phyloP scores from a whole-genome alignment of 2,888 invertebrate genomes.

The Epinotia brunnichana region DNA sequence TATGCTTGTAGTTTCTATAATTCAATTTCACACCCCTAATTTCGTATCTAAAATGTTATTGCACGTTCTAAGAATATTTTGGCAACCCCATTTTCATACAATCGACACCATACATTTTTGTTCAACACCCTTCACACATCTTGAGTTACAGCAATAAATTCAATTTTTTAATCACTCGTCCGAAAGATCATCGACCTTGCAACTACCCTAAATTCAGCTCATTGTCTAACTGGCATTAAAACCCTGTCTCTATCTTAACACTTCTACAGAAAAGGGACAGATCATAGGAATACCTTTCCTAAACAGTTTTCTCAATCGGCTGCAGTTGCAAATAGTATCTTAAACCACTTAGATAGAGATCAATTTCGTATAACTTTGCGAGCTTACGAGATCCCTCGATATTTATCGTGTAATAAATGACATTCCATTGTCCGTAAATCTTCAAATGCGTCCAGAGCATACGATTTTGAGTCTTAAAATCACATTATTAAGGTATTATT shows the following conservation, averaged over 20 bases:
- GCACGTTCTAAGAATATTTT: conserved; percentile 6
- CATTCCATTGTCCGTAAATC: conserved; percentile 24
- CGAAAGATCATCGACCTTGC: conserved; percentile 33
- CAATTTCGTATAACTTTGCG: conserved; percentile 5
- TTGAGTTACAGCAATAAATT: conserved; percentile 38
- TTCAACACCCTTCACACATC: conserved; percentile 32
- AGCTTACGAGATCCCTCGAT: conserved; percentile 18
- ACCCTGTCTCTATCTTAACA: conserved; percentile 15
- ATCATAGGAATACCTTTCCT: conserved; percentile 4
- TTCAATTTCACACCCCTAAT: conserved; percentile 18
- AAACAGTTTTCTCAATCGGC: background rate
- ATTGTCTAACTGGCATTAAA: conserved; percentile 11
- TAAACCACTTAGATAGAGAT: conserved; percentile 11
- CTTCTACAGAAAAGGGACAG: background rate
- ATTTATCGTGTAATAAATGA: conserved; percentile 27
- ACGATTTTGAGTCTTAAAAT: conserved; percentile 16
- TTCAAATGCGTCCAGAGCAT: conserved; percentile 7
- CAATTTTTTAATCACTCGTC: conserved; percentile 33
- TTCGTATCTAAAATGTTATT: background rate
- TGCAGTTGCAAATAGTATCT: conserved; percentile 18
- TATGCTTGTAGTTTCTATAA: background rate
- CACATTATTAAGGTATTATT: background rate
- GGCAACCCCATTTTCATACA: conserved; percentile 18
- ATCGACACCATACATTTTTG: conserved; percentile 15
- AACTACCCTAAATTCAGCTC: conserved; percentile 23